Evolutionary conservation across 2,113 vertebrate genomes (phyloP).

Genomic region (rat (Rattus norvegicus)): DNA sequence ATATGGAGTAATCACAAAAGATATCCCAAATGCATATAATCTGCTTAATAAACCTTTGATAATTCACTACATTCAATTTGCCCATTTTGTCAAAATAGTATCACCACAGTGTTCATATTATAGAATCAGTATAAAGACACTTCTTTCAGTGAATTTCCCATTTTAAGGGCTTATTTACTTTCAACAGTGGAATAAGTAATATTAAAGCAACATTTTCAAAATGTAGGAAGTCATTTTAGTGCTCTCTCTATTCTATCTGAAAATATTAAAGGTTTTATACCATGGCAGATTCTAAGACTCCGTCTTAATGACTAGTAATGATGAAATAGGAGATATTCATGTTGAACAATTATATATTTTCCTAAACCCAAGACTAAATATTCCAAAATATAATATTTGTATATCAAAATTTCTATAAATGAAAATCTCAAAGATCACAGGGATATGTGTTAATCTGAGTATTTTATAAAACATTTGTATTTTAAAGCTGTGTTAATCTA

Average conservation of each 20-base stretch:
- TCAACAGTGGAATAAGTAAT: background rate
- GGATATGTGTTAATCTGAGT: background rate
- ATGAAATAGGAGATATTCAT: slow-evolving; percentile 11
- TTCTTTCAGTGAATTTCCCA: background rate
- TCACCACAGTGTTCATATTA: slow-evolving; percentile 14
- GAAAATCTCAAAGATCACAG: background rate
- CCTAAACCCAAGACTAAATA: background rate
- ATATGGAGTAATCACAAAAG: background rate
- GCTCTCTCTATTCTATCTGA: slow-evolving; percentile 10
- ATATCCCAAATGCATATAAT: background rate
- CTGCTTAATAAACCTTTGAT: background rate
- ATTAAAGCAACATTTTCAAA: background rate
- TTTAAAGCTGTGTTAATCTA: background rate
- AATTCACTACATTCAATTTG: slow-evolving; percentile 11
- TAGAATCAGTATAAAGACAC: background rate
- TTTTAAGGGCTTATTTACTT: background rate
- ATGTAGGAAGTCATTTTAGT: background rate
- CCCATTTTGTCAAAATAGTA: slow-evolving; percentile 1
- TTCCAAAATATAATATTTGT: slow-evolving; percentile 2
- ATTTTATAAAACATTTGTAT: background rate
- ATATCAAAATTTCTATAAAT: background rate
- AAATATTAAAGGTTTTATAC: slow-evolving; percentile 9
- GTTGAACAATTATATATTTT: background rate
- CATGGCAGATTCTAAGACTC: background rate
- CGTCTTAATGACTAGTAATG: background rate